A percentile compares a stretch with the other conserved stretches of the same genome.
phyloP scores from a whole-genome alignment of 2,888 invertebrate genomes.

The Trichogramma evanescens region DNA sequence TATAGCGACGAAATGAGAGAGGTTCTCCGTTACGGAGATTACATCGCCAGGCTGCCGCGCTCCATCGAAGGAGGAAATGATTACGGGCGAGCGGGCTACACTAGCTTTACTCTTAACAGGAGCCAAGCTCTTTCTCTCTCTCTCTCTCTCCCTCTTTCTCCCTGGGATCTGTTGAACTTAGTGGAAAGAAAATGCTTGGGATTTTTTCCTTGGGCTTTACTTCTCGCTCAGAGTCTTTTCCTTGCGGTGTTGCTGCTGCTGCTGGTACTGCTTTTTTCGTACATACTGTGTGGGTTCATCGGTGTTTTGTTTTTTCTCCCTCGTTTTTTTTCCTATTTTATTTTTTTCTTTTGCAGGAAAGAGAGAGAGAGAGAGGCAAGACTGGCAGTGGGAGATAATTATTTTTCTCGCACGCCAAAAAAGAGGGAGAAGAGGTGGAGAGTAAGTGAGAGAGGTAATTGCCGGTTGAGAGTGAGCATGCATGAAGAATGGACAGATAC shows the following conservation, averaged over 20 bases:
- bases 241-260: too few species aligned
- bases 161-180: conserved; percentile 1
- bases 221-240: conserved; percentile 2
- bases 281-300: not conserved
- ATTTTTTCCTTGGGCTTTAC: conserved; percentile 15
- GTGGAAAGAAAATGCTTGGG: conserved; percentile 16
- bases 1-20: conserved; percentile 5
- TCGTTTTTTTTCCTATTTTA: not conserved
- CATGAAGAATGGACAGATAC: not conserved
- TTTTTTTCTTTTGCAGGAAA: not conserved
- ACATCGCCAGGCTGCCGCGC: conserved; percentile 8
- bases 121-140: too few species aligned
- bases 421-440: not conserved
- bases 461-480: conserved; percentile 8
- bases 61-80: conserved; percentile 4
- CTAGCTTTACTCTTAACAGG: too few species aligned
- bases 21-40: conserved; percentile 18
- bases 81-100: conserved; percentile 6
- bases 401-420: too few species aligned
- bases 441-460: conserved; percentile 13
- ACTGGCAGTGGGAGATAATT: too few species aligned
- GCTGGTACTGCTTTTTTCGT: too few species aligned
- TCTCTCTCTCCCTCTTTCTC: too few species aligned
- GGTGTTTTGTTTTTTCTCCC: not conserved
- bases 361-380: too few species aligned